Conservation (phyloP, 2,888 invertebrate species). For the Margaritifera margaritifera region DNA sequence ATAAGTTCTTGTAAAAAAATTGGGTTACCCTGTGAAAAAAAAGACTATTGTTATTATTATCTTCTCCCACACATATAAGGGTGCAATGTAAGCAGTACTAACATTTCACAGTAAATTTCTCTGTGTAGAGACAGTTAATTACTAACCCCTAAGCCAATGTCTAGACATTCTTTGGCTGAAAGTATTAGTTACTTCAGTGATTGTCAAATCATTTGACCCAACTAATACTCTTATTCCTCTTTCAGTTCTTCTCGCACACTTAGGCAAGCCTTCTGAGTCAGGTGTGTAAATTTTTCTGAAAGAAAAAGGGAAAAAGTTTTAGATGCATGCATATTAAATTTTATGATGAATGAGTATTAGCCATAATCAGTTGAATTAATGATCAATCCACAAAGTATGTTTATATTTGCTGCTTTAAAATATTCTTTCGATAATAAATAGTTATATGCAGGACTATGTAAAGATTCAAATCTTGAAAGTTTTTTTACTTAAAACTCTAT, state of each 20-base stretch:
- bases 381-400: not conserved
- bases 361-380: not conserved
- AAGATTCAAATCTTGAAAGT: no score
- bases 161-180: not conserved
- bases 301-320: constrained; percentile 7
- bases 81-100: no score
- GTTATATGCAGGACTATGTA: not conserved
- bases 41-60: not conserved
- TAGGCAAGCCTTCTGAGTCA: constrained; percentile 52
- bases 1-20: not conserved
- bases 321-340: constrained; percentile 1
- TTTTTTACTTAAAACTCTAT: not conserved
- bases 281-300: constrained; percentile 44
- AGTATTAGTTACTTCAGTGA: not conserved
- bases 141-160: no score
- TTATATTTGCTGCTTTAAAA: not conserved
- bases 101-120: no score
- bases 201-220: not conserved
- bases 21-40: not conserved
- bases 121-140: no score
- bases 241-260: constrained; percentile 53
- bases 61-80: no score
- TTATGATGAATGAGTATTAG: no score
- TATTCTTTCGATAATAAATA: not conserved
- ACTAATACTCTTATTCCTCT: constrained; percentile 30